Conservation (phyloP, 2,113 vertebrate genomes). For the Acanthisitta chloris region DNA sequence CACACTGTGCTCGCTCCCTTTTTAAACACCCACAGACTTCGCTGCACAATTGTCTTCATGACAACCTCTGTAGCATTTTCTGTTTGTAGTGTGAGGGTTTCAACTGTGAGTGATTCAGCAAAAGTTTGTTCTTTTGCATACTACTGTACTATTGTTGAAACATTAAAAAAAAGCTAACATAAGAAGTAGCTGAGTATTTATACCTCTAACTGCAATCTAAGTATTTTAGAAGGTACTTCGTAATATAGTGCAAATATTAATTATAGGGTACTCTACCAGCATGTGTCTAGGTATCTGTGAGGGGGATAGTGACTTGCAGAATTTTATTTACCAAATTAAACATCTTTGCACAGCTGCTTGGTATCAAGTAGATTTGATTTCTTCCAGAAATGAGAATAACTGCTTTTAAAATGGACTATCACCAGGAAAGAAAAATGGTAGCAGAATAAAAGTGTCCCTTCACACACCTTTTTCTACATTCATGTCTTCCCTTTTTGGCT, state of each 20-base stretch:
- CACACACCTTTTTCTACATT: background rate
- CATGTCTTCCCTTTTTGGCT: background rate
- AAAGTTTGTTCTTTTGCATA: background rate
- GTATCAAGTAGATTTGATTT: background rate
- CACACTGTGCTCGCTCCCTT: rapidly evolving
- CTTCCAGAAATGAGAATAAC: conserved; percentile 18
- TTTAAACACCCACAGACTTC: background rate
- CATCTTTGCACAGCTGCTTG: background rate
- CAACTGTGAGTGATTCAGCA: background rate
- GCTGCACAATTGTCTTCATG: background rate
- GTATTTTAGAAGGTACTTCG: background rate
- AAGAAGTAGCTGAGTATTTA: background rate
- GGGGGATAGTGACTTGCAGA: background rate
- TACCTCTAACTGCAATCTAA: background rate
- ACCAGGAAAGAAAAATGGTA: conserved; percentile 31
- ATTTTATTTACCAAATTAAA: background rate
- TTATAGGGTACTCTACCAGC: background rate
- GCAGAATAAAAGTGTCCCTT: conserved; percentile 34
- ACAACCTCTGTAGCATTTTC: background rate
- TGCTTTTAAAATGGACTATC: conserved; percentile 36
- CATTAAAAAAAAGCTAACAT: background rate
- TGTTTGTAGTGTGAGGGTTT: background rate
- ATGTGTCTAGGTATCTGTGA: background rate
- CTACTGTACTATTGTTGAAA: background rate
- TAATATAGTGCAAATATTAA: background rate